Conservation (phyloP, 2,113 vertebrate genomes). For the Guaruba guarouba region DNA sequence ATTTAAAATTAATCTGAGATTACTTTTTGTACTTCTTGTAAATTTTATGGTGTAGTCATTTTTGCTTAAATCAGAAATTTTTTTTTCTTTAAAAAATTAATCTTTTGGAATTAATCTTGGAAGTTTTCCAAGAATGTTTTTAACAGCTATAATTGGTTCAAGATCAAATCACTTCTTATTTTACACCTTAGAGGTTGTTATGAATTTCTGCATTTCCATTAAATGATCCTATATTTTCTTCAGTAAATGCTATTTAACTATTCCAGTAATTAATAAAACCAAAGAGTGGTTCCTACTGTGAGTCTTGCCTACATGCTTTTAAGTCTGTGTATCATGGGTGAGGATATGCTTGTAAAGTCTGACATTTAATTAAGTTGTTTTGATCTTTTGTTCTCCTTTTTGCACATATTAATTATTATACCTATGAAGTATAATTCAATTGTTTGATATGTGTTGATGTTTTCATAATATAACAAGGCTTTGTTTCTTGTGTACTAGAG, state of each 20-base stretch:
- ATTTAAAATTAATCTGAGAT: background rate
- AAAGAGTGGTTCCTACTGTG: slow-evolving; percentile 46
- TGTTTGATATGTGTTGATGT: slow-evolving; percentile 53
- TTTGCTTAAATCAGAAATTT: background rate
- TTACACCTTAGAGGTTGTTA: slow-evolving; percentile 31
- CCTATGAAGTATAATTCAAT: slow-evolving; percentile 46
- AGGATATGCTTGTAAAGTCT: slow-evolving; percentile 55
- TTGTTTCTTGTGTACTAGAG: slow-evolving; percentile 21
- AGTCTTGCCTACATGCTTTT: slow-evolving; percentile 36
- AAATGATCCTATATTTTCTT: slow-evolving; percentile 54
- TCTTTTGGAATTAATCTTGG: background rate
- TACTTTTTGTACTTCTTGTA: background rate
- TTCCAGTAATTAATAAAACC: slow-evolving; percentile 71
- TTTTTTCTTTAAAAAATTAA: background rate
- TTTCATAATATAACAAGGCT: slow-evolving; percentile 33
- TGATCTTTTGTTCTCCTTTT: slow-evolving; percentile 67
- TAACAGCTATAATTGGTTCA: slow-evolving; percentile 18
- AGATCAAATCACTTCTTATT: slow-evolving; percentile 52
- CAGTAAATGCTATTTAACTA: slow-evolving; percentile 60
- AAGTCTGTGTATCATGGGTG: slow-evolving; percentile 6
- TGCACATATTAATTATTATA: slow-evolving; percentile 63
- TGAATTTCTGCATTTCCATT: slow-evolving; percentile 39
- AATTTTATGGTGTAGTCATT: background rate
- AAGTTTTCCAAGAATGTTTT: background rate
- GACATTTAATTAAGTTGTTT: slow-evolving; percentile 68